Evolutionary conservation across 2,113 vertebrate genomes (phyloP).

Genomic region (Nerophis lumbriciformis): DNA sequence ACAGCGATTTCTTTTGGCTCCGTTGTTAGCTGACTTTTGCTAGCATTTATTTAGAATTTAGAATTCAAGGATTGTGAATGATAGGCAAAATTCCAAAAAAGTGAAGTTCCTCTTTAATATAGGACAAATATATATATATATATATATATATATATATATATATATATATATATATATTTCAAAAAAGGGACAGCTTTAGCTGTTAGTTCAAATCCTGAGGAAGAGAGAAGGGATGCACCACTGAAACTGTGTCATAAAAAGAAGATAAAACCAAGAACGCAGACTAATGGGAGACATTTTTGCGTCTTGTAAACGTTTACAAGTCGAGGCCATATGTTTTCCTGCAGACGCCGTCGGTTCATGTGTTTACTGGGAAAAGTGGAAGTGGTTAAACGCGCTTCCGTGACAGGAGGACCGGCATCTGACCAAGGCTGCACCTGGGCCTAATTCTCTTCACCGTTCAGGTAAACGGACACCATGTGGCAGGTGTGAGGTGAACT

Average conservation of each 20-base stretch:
- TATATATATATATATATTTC: too few relatives aligned
- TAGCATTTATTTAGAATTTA: too few relatives aligned
- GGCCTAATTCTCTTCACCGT: conserved; percentile 13
- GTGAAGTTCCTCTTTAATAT: too few relatives aligned
- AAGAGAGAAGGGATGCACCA: conserved; percentile 11
- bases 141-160: too few relatives aligned
- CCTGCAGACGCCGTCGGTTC: conserved; percentile 1
- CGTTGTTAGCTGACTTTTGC: too few relatives aligned
- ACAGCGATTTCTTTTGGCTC: too few relatives aligned
- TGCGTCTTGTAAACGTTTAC: conserved; percentile 42
- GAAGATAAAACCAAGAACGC: conserved; percentile 14
- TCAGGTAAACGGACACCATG: conserved; percentile 38
- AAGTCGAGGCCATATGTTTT: conserved; percentile 29
- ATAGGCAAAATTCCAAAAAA: too few relatives aligned
- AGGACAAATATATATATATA: too few relatives aligned
- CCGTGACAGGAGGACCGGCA: not conserved
- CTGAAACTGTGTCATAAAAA: conserved; percentile 7
- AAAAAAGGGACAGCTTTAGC: too few relatives aligned
- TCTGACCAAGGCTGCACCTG: conserved; percentile 2
- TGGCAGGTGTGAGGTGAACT: conserved; percentile 33
- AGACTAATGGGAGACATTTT: conserved; percentile 41
- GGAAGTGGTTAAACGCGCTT: not conserved
- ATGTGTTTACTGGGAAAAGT: conserved; percentile 7
- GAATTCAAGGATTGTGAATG: too few relatives aligned
- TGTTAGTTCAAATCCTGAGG: conserved; percentile 22